phyloP scores from a whole-genome alignment of 2,797 vertebrate genomes.

The Myioborus miniatus region DNA sequence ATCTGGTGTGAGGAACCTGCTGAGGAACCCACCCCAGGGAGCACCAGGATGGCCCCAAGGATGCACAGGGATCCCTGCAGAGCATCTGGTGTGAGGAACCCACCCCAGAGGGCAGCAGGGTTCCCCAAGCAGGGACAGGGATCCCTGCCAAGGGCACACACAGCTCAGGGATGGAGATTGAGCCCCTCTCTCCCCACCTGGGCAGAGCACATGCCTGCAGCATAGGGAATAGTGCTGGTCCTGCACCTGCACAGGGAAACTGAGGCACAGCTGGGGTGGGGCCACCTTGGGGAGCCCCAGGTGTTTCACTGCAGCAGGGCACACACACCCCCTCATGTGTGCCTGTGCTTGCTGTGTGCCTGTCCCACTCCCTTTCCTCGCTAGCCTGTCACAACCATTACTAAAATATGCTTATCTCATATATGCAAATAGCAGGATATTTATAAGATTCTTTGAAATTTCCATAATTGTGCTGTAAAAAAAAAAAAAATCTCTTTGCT shows the following conservation, averaged over 20 bases:
- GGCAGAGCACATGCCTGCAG: background rate
- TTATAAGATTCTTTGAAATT: conserved; percentile 69
- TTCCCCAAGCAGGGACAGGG: background rate
- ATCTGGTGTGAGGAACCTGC: no score
- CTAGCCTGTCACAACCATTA: conserved; percentile 50
- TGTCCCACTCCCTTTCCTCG: conserved; percentile 42
- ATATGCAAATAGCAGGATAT: conserved; percentile 61
- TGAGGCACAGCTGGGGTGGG: background rate
- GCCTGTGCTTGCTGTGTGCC: background rate
- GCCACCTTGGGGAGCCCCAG: background rate
- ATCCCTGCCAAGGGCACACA: background rate
- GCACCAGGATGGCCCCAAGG: no score
- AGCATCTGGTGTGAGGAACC: no score
- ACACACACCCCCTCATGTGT: background rate
- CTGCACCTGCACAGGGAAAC: background rate
- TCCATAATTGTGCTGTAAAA: conserved; percentile 59
- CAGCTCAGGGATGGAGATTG: background rate
- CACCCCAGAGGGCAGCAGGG: no score
- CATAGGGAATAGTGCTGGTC: rapidly evolving
- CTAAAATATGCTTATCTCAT: conserved; percentile 66
- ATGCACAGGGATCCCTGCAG: no score
- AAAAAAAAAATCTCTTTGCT: conserved; percentile 48
- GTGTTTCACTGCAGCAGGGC: background rate
- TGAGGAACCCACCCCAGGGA: no score
- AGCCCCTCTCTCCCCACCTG: background rate